Evolutionary conservation across 2,797 vertebrate species (phyloP).

Genomic region (Leptoclinus maculatus): DNA sequence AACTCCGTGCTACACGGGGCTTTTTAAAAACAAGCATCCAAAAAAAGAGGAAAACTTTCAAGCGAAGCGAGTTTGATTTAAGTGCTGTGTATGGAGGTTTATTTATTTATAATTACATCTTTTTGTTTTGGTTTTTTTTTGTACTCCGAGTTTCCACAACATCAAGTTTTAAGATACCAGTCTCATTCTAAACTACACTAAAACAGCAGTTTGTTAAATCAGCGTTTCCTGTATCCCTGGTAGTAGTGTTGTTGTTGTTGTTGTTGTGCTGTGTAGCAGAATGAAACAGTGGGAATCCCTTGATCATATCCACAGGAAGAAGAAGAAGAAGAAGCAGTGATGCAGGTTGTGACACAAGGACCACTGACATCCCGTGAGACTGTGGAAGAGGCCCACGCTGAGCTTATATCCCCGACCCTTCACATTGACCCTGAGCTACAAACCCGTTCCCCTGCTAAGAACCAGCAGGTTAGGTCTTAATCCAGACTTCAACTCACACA

Average conservation of each 20-base stretch:
- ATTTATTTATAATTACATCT: conserved; percentile 31
- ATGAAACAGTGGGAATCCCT: conserved; percentile 31
- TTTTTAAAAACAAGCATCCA: conserved; percentile 13
- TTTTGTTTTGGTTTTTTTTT: conserved; percentile 17
- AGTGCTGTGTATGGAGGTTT: conserved; percentile 10
- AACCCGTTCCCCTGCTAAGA: conserved; percentile 25
- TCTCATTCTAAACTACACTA: background rate
- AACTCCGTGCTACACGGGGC: background rate
- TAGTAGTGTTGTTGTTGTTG: conserved; percentile 1
- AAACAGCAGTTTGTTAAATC: background rate
- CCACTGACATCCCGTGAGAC: conserved; percentile 7
- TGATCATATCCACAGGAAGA: conserved; percentile 46
- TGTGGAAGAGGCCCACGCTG: conserved; percentile 18
- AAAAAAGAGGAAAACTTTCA: conserved; percentile 18
- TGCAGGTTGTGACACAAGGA: background rate
- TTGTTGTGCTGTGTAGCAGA: conserved; percentile 4
- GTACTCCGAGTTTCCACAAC: background rate
- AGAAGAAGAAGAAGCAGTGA: conserved; percentile 9
- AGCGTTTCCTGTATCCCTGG: background rate
- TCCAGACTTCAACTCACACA: conserved; percentile 9
- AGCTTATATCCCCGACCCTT: conserved; percentile 24
- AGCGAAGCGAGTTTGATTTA: conserved; percentile 1
- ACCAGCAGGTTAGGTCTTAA: conserved; percentile 55
- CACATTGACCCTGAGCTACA: conserved; percentile 7
- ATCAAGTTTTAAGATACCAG: background rate